Evolutionary conservation across 2,113 vertebrate genomes (phyloP).

Genomic region (Cranoglanis bouderius): DNA sequence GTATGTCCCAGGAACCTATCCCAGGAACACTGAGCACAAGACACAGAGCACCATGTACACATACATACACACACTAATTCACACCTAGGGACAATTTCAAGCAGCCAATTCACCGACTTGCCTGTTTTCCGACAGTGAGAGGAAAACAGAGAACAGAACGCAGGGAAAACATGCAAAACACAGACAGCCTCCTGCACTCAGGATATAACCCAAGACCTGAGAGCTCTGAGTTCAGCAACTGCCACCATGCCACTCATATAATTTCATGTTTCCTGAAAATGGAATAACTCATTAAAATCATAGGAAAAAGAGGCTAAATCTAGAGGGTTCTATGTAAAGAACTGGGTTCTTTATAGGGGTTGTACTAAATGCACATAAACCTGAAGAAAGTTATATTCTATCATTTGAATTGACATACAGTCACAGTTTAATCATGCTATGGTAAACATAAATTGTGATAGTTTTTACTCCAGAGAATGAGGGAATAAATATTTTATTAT

Average conservation of each 20-base stretch:
- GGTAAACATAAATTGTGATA: not conserved
- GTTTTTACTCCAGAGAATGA: not conserved
- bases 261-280: not conserved
- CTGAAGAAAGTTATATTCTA: too few relatives aligned
- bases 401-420: too few relatives aligned
- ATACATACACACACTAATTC: not conserved
- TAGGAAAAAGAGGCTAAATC: too few relatives aligned
- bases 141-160: not conserved
- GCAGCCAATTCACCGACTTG: not conserved
- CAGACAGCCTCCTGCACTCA: not conserved
- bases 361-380: too few relatives aligned
- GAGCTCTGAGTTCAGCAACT: too few relatives aligned
- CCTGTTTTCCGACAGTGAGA: not conserved
- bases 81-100: not conserved
- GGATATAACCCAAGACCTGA: too few relatives aligned
- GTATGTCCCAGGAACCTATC: not conserved
- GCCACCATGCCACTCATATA: too few relatives aligned
- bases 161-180: not conserved
- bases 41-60: not conserved
- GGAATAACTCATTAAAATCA: not conserved
- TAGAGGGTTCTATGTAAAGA: not conserved
- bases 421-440: not conserved
- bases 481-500: not conserved
- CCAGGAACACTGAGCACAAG: not conserved
- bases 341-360: too few relatives aligned